phyloP scores from a whole-genome alignment of 2,113 vertebrate genomes.

The Tychaedon coryphoeus region DNA sequence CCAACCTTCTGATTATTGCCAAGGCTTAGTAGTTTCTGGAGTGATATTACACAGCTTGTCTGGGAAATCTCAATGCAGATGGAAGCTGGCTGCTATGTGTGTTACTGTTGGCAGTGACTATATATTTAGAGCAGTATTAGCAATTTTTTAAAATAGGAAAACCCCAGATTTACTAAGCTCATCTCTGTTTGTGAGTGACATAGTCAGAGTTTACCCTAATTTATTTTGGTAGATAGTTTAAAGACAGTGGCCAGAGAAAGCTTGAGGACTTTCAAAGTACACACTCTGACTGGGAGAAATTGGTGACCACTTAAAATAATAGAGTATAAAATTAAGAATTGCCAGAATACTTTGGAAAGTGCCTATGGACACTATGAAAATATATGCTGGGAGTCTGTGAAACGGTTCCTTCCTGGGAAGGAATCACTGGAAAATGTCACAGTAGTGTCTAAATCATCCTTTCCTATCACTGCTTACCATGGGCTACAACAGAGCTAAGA shows the following conservation, averaged over 20 bases:
- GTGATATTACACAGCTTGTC: constrained; percentile 9
- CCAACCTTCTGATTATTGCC: background rate
- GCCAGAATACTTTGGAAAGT: background rate
- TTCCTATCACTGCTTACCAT: background rate
- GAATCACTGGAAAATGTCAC: background rate
- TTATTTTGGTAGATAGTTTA: background rate
- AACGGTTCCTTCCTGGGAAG: background rate
- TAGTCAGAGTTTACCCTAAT: background rate
- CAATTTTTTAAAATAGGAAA: background rate
- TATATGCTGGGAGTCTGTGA: background rate
- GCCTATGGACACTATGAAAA: background rate
- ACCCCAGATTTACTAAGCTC: background rate
- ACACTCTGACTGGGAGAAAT: background rate
- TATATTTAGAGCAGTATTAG: background rate
- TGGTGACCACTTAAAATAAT: background rate
- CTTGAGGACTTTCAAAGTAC: background rate
- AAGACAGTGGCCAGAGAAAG: background rate
- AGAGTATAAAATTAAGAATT: background rate
- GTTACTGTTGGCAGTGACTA: constrained; percentile 32
- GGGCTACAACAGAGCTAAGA: background rate
- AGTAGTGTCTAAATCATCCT: background rate
- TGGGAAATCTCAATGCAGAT: constrained; percentile 50
- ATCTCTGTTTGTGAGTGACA: background rate
- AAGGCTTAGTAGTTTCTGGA: constrained; percentile 42
- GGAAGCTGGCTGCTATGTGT: constrained; percentile 24